Evolutionary conservation across 2,113 vertebrate species (phyloP).

Genomic region (Platysteira castanea): DNA sequence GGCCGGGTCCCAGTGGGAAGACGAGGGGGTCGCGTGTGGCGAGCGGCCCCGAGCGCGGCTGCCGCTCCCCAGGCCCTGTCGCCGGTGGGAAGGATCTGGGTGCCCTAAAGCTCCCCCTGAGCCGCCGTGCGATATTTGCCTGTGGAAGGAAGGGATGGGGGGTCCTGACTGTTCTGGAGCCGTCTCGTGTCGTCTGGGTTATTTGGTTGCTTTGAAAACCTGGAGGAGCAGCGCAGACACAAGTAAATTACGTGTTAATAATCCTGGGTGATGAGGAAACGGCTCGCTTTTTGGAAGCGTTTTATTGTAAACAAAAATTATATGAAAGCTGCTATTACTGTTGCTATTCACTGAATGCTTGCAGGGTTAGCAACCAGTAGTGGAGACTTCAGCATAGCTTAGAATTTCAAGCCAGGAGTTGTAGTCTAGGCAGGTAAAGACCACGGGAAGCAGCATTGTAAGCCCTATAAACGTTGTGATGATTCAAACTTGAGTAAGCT

Average conservation of each 20-base stretch:
- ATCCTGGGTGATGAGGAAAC: neutral
- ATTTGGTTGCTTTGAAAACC: neutral
- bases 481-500: neutral
- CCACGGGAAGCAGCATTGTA: neutral
- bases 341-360: neutral
- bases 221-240: neutral
- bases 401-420: neutral
- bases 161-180: neutral
- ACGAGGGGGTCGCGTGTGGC: neutral
- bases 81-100: neutral
- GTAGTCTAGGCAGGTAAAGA: neutral
- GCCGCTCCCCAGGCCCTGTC: neutral
- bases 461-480: neutral
- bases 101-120: rapidly evolving
- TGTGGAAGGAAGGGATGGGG: neutral
- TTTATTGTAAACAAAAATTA: neutral
- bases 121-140: neutral
- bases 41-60: neutral
- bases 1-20: neutral
- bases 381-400: neutral
- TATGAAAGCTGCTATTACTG: rapidly evolving
- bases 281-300: neutral
- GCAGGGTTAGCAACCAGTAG: neutral
- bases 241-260: neutral
- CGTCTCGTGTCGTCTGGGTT: neutral